phyloP scores from a whole-genome alignment of 2,113 vertebrate species.

The Pterocles orientalis region DNA sequence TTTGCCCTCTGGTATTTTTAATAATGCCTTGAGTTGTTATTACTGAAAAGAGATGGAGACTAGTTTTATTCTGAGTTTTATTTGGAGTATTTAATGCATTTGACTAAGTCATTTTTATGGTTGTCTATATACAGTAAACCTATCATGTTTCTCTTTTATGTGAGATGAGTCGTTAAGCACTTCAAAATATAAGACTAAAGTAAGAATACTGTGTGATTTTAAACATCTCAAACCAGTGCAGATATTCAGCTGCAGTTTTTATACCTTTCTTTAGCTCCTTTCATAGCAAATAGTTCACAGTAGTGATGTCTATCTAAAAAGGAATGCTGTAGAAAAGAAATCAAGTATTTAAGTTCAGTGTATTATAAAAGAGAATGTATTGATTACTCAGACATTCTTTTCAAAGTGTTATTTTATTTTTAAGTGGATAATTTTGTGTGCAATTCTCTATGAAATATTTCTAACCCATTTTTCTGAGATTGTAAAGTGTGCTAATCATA shows the following conservation, averaged over 20 bases:
- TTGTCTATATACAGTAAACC: not conserved
- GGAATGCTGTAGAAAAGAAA: not conserved
- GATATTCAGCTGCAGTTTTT: not conserved
- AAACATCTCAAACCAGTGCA: not conserved
- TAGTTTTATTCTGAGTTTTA: not conserved
- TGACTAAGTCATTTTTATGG: not conserved
- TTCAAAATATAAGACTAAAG: not conserved
- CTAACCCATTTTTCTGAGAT: not conserved
- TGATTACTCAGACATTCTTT: not conserved
- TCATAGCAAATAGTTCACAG: not conserved
- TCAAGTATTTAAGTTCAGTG: not conserved
- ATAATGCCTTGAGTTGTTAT: not conserved
- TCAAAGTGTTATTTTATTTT: not conserved
- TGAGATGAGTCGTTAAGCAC: not conserved
- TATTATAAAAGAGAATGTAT: not conserved
- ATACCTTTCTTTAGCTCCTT: not conserved
- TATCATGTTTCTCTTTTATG: not conserved
- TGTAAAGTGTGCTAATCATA: not conserved
- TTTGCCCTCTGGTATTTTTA: not conserved
- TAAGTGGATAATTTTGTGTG: not conserved
- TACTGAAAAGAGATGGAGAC: not conserved
- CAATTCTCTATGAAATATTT: not conserved
- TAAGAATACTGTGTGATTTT: not conserved
- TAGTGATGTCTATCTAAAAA: not conserved
- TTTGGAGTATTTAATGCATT: not conserved